phyloP scores from a whole-genome alignment of 2,113 vertebrate genomes.

The Platanista minor region DNA sequence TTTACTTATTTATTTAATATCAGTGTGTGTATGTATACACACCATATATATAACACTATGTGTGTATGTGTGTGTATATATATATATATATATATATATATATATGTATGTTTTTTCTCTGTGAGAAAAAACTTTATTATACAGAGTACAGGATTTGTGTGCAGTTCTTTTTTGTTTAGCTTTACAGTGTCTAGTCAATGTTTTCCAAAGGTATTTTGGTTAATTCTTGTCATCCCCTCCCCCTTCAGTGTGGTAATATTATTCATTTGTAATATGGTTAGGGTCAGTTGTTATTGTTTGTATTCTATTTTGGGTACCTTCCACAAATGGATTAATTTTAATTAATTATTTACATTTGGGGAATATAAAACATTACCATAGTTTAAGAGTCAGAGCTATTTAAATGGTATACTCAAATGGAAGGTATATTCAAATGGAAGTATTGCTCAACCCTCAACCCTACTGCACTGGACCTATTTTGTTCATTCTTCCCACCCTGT shows the following conservation, averaged over 20 bases:
- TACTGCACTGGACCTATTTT: not conserved
- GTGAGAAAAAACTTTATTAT: not conserved
- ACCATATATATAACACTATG: not conserved
- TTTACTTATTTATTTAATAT: not conserved
- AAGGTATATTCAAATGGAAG: not conserved
- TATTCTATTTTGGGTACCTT: not conserved
- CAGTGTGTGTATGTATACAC: not conserved
- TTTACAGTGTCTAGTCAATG: not conserved
- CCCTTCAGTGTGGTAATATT: not conserved
- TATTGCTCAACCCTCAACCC: not conserved
- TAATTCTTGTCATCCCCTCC: not conserved
- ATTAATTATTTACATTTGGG: not conserved
- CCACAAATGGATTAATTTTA: not conserved
- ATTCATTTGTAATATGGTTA: not conserved
- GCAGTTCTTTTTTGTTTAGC: not conserved
- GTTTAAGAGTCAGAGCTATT: not conserved
- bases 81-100: not conserved
- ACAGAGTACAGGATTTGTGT: not conserved
- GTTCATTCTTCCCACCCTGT: not conserved
- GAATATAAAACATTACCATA: not conserved
- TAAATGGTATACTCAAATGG: not conserved
- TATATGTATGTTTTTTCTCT: no score
- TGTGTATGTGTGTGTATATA: not conserved
- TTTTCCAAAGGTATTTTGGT: not conserved
- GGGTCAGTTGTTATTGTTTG: not conserved